Conservation (phyloP, 2,113 vertebrate species). For the Brienomyrus brachyistius region DNA sequence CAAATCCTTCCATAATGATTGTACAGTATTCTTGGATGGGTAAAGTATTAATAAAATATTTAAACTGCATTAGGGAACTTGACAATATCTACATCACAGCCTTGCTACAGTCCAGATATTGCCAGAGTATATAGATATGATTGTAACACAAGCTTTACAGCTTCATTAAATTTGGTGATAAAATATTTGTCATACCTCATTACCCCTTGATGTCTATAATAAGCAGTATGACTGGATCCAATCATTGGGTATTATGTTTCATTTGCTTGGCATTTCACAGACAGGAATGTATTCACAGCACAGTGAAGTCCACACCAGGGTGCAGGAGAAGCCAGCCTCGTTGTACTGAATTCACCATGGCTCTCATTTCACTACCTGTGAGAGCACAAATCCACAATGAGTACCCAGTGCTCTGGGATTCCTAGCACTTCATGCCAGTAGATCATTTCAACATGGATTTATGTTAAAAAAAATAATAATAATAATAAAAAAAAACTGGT, state of each 20-base stretch:
- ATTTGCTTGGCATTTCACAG: conserved; percentile 66
- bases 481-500: not conserved
- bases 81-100: not conserved
- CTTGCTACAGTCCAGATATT: not conserved
- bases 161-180: conserved; percentile 67
- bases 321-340: conserved; percentile 41
- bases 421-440: conserved; percentile 41
- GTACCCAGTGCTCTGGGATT: conserved; percentile 31
- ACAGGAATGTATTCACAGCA: conserved; percentile 56
- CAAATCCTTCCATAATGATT: not conserved
- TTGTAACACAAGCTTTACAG: conserved; percentile 52
- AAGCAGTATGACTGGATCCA: conserved; percentile 60
- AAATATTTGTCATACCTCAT: conserved; percentile 69
- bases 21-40: not conserved
- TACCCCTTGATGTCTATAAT: conserved; percentile 62
- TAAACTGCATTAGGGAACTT: not conserved
- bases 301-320: conserved; percentile 47
- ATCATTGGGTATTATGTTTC: conserved; percentile 58
- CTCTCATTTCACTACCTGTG: conserved; percentile 40
- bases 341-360: conserved; percentile 34
- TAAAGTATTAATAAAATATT: not conserved
- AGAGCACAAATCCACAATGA: conserved; percentile 40
- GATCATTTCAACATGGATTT: conserved; percentile 44
- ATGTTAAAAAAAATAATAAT: not conserved
- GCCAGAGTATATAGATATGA: conserved; percentile 15